These are phyloP conservation scores for Muscina levida DNA, from an alignment of 2,888 invertebrate species.

Conservation along the genomic window DNA sequence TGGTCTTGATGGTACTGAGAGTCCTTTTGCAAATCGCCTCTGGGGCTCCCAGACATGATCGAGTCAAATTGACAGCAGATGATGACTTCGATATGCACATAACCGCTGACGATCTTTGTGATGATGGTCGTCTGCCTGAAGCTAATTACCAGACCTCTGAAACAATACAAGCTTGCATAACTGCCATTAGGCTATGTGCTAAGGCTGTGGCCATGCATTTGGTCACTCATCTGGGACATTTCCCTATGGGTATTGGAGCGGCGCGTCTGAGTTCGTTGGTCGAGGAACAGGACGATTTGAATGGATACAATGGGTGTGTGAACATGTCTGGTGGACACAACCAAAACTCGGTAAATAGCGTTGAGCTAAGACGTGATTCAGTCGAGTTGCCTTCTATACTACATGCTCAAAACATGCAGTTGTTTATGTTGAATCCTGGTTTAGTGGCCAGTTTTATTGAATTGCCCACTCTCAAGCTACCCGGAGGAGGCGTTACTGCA, in stretches of 20 bases:
- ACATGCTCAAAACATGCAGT: conserved; percentile 89
- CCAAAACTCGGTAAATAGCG: conserved; percentile 57
- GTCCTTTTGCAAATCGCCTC: conserved; percentile 81
- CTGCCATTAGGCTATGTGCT: conserved; percentile 83
- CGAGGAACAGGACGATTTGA: conserved; percentile 94
- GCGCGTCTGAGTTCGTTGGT: conserved; percentile 93
- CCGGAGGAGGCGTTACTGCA: conserved; percentile 88
- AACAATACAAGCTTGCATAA: conserved; percentile 81
- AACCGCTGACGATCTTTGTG: conserved; percentile 76
- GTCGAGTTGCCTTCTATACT: conserved; percentile 91
- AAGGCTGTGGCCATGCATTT: conserved; percentile 88
- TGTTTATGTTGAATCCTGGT: conserved; percentile 91
- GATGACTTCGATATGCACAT: conserved; percentile 80
- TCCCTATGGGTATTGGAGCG: conserved; percentile 94
- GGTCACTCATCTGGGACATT: conserved; percentile 95
- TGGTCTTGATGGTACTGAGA: conserved; percentile 87
- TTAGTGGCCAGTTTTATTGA: conserved; percentile 94
- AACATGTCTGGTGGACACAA: conserved; percentile 36
- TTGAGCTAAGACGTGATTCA: conserved; percentile 74
- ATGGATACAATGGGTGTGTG: conserved; percentile 62
- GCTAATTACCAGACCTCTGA: conserved; percentile 78
- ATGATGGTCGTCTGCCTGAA: conserved; percentile 75
- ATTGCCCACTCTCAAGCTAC: conserved; percentile 90
- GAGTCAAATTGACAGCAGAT: conserved; percentile 77
- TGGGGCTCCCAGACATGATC: conserved; percentile 75